phyloP scores from a whole-genome alignment of 2,888 invertebrate species.

The Apodemia hepburni region DNA sequence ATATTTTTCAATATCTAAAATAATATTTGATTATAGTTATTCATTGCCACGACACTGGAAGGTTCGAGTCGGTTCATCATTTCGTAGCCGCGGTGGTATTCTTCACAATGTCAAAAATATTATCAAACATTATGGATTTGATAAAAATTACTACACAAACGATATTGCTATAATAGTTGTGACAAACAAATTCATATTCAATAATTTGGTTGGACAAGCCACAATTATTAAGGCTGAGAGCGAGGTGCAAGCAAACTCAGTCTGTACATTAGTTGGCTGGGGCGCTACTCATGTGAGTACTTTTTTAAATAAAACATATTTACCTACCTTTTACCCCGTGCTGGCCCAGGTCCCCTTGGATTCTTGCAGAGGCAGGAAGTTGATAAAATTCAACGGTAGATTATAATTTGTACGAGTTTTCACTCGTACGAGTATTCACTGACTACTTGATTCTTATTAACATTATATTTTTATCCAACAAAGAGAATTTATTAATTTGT shows the following conservation, averaged over 20 bases:
- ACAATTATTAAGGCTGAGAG: conserved; percentile 56
- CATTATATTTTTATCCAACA: too few relatives aligned
- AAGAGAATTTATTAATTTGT: too few relatives aligned
- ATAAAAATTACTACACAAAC: conserved; percentile 55
- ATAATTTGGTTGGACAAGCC: conserved; percentile 52
- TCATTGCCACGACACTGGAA: conserved; percentile 57
- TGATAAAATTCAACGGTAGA: neutral
- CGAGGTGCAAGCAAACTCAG: conserved; percentile 50
- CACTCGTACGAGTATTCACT: too few relatives aligned
- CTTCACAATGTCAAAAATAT: conserved; percentile 56
- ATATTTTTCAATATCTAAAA: neutral
- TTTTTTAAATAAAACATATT: neutral
- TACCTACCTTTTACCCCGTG: too few relatives aligned
- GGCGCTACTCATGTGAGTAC: conserved; percentile 55
- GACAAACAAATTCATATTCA: conserved; percentile 45
- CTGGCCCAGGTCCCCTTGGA: too few relatives aligned
- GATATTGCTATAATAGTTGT: conserved; percentile 60
- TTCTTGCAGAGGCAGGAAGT: too few relatives aligned
- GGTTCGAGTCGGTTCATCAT: conserved; percentile 62
- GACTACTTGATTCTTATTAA: too few relatives aligned
- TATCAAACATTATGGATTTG: conserved; percentile 52
- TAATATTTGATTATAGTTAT: conserved; percentile 43
- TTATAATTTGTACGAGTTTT: neutral
- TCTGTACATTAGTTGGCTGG: conserved; percentile 62
- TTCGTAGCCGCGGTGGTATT: conserved; percentile 52